Conservation (phyloP, 2,113 vertebrate species). For the Chloropsis cyanopogon region DNA sequence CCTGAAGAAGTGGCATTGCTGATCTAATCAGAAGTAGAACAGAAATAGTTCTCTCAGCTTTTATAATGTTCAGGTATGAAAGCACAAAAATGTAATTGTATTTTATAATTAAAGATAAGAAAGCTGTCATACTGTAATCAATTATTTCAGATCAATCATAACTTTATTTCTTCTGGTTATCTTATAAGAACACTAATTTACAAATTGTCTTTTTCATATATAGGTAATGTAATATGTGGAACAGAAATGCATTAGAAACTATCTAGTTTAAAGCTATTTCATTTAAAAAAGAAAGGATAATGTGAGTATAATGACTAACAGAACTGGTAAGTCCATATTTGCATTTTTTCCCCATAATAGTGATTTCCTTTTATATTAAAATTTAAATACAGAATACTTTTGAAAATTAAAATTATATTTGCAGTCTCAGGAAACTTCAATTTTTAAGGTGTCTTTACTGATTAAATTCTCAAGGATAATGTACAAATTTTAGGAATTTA, state of each 20-base stretch:
- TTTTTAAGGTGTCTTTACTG: background rate
- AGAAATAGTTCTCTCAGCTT: slow-evolving; percentile 65
- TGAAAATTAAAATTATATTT: background rate
- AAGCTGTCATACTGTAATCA: slow-evolving; percentile 43
- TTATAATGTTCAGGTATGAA: slow-evolving; percentile 64
- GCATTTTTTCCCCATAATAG: background rate
- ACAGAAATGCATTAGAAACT: background rate
- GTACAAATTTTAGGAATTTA: background rate
- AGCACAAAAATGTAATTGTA: slow-evolving; percentile 68
- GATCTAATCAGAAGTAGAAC: slow-evolving; percentile 83
- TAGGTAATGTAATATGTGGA: background rate
- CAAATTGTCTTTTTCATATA: slow-evolving; percentile 31
- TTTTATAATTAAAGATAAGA: slow-evolving; percentile 73
- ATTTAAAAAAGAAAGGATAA: slow-evolving; percentile 3
- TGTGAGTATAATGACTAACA: background rate
- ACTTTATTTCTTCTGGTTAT: slow-evolving; percentile 43
- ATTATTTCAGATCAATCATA: slow-evolving; percentile 59
- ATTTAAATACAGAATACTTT: background rate
- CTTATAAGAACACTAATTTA: slow-evolving; percentile 33
- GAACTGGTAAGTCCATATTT: background rate
- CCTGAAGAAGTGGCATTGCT: slow-evolving; percentile 80
- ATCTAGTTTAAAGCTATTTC: background rate
- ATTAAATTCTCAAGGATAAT: background rate
- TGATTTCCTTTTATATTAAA: background rate
- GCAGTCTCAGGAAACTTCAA: background rate